Evolutionary conservation across 2,888 invertebrate genomes (phyloP).

Genomic region (Epinotia demarniana): DNA sequence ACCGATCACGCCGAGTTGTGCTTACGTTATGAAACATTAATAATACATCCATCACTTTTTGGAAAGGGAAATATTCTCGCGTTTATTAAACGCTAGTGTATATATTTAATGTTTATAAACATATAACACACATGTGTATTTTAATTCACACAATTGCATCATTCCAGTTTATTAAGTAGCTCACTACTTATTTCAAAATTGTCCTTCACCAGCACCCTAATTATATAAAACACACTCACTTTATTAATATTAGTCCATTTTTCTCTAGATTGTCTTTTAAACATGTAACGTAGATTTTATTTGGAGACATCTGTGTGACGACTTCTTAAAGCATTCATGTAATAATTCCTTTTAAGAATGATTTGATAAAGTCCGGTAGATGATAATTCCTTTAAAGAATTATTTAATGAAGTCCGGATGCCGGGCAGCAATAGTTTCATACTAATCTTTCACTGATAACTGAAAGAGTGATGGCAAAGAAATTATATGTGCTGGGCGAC

Average conservation of each 20-base stretch:
- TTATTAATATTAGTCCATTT: constrained; percentile 15
- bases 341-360: neutral
- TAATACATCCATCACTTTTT: neutral
- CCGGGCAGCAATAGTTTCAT: neutral
- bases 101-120: neutral
- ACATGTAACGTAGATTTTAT: neutral
- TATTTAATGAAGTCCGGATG: neutral
- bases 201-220: constrained; percentile 4
- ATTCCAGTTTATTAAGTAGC: constrained; percentile 12
- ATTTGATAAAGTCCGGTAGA: neutral
- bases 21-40: neutral
- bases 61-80: neutral
- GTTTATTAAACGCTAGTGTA: constrained; percentile 6
- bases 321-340: neutral
- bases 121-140: constrained; percentile 1
- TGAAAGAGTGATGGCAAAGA: too few relatives aligned
- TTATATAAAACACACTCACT: constrained; percentile 9
- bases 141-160: neutral
- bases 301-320: neutral
- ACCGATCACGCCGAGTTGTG: neutral
- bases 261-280: constrained; percentile 11
- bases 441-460: neutral
- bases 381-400: neutral
- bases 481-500: neutral
- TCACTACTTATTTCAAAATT: constrained; percentile 17